These are phyloP conservation scores for Eledona agricola DNA, from an alignment of 2,888 invertebrate species.

Conservation along the genomic window DNA sequence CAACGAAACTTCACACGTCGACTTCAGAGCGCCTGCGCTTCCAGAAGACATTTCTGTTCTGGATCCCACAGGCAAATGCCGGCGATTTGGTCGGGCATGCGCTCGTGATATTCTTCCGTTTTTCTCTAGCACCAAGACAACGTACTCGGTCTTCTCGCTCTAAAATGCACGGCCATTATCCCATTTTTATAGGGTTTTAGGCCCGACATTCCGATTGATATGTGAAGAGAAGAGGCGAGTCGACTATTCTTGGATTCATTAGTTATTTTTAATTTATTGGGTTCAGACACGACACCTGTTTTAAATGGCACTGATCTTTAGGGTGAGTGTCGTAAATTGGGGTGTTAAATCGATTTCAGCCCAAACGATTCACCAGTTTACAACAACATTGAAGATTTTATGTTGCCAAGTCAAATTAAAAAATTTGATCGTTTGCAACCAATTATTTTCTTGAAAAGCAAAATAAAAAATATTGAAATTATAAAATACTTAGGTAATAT, in stretches of 20 bases:
- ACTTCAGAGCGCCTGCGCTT: slow-evolving; percentile 56
- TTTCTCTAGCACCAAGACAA: slow-evolving; percentile 19
- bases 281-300: slow-evolving; percentile 57
- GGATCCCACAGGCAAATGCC: slow-evolving; percentile 49
- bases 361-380: too few relatives aligned
- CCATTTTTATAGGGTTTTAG: slow-evolving; percentile 50
- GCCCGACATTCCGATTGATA: slow-evolving; percentile 50
- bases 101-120: slow-evolving; percentile 39
- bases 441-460: too few relatives aligned
- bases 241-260: slow-evolving; percentile 56
- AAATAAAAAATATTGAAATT: too few relatives aligned
- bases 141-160: slow-evolving; percentile 10
- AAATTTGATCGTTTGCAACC: too few relatives aligned
- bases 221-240: slow-evolving; percentile 48
- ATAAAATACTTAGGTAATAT: too few relatives aligned
- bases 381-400: too few relatives aligned
- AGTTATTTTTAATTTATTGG: slow-evolving; percentile 57
- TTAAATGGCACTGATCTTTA: slow-evolving; percentile 35
- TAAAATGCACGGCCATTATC: slow-evolving; percentile 49
- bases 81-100: slow-evolving; percentile 55
- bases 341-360: too few relatives aligned
- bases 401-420: too few relatives aligned
- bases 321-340: slow-evolving; percentile 27
- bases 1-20: slow-evolving; percentile 53
- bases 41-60: slow-evolving; percentile 45